Percentiles rank a stretch among this genome's conserved stretches.
Conservation (phyloP, 2,113 vertebrate genomes). For the Ochotona curzoniae region DNA sequence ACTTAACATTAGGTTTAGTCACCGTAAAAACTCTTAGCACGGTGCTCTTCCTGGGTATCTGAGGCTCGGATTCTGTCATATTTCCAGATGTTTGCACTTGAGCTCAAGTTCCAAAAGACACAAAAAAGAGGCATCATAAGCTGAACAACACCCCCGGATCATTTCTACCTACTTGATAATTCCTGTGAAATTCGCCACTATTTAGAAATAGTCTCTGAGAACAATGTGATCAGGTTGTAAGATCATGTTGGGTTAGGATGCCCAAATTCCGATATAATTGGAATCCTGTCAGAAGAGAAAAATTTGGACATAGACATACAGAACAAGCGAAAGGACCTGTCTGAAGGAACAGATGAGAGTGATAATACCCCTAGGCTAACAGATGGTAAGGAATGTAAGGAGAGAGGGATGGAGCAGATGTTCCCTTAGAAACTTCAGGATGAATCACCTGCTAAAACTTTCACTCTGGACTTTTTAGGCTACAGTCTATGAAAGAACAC, state of each 20-base stretch:
- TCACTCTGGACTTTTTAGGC: background rate
- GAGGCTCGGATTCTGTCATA: background rate
- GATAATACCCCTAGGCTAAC: background rate
- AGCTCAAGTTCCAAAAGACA: background rate
- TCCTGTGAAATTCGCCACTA: background rate
- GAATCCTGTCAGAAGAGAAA: background rate
- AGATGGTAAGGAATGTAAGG: background rate
- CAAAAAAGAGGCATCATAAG: background rate
- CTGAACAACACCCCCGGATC: background rate
- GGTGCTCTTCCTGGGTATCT: background rate
- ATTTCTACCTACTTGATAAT: background rate
- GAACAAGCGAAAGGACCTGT: background rate
- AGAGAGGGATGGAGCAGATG: background rate
- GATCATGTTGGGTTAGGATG: background rate
- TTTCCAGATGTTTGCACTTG: background rate
- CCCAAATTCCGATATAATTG: background rate
- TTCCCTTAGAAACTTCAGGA: background rate
- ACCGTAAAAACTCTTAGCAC: background rate
- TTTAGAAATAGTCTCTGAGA: background rate
- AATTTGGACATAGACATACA: background rate
- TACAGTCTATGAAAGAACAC: background rate
- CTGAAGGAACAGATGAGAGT: background rate
- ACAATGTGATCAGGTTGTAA: background rate
- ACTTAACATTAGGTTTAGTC: background rate
- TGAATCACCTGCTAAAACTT: background rate